Conservation (phyloP, 1,140 invertebrate genomes). For the Akabosia matsudoensis region DNA sequence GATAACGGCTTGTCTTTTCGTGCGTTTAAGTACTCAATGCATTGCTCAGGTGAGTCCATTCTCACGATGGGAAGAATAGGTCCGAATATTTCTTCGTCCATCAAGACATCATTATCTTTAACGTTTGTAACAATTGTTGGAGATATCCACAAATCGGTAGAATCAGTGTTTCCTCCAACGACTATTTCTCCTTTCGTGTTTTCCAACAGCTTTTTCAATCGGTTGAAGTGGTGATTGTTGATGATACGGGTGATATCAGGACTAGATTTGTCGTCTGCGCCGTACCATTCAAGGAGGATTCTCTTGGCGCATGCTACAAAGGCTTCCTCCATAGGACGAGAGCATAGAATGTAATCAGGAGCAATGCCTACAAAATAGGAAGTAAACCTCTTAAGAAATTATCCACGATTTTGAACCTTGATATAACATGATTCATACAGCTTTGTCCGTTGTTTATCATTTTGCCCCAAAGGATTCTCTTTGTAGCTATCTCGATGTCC, state of each 20-base stretch:
- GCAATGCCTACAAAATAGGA: conserved; percentile 55
- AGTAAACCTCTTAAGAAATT: not conserved
- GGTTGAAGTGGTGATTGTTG: conserved; percentile 70
- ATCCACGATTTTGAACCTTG: not conserved
- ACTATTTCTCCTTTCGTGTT: conserved; percentile 38
- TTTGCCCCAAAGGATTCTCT: conserved; percentile 61
- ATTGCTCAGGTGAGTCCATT: conserved; percentile 72
- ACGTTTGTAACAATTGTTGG: conserved; percentile 41
- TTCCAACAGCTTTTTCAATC: conserved; percentile 39
- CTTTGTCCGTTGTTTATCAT: conserved; percentile 58
- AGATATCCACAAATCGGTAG: conserved; percentile 32
- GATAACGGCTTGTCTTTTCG: conserved; percentile 65
- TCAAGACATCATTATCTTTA: conserved; percentile 29
- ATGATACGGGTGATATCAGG: conserved; percentile 83
- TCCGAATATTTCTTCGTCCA: conserved; percentile 42
- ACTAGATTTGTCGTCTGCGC: conserved; percentile 71
- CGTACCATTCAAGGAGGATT: conserved; percentile 79
- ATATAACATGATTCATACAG: conserved; percentile 48
- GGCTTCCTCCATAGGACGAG: conserved; percentile 65
- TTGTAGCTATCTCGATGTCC: conserved; percentile 46
- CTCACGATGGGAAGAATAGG: conserved; percentile 45
- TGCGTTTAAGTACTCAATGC: conserved; percentile 79
- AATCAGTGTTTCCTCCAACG: conserved; percentile 33
- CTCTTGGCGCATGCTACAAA: conserved; percentile 66
- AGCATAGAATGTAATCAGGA: conserved; percentile 61